phyloP scores from a whole-genome alignment of 2,797 vertebrate genomes.

The Myiothlypis chrysogaster region DNA sequence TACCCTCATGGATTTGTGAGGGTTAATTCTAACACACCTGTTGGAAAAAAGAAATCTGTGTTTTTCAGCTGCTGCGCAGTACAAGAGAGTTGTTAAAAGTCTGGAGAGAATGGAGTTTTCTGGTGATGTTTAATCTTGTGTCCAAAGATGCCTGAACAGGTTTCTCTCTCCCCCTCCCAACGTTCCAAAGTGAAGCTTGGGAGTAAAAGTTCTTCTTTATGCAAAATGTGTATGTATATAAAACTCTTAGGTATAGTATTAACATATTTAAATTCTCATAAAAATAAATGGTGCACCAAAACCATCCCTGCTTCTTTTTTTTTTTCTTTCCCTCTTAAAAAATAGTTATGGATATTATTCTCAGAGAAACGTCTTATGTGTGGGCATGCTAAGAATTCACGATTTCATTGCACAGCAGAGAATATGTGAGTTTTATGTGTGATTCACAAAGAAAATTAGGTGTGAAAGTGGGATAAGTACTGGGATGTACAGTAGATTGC shows the following conservation, averaged over 20 bases:
- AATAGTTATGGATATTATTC: constrained; percentile 62
- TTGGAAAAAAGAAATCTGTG: not conserved
- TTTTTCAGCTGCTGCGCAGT: not conserved
- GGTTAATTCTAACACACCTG: constrained; percentile 41
- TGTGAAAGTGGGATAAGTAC: constrained; percentile 65
- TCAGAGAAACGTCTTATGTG: constrained; percentile 48
- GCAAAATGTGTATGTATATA: constrained; percentile 47
- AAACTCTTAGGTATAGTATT: constrained; percentile 65
- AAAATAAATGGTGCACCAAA: constrained; percentile 72
- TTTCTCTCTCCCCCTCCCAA: not conserved
- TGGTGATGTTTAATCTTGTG: not conserved
- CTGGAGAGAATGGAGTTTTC: constrained; percentile 46
- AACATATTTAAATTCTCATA: constrained; percentile 72
- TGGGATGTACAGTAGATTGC: constrained; percentile 54
- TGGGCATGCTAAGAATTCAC: constrained; percentile 67
- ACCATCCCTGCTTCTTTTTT: not conserved
- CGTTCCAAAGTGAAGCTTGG: not conserved
- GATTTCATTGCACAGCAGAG: constrained; percentile 66
- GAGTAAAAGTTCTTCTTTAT: constrained; percentile 58
- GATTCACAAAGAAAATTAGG: constrained; percentile 71
- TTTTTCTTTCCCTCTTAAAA: not conserved
- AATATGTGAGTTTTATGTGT: constrained; percentile 69
- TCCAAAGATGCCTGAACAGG: constrained; percentile 36
- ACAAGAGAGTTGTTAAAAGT: constrained; percentile 32
- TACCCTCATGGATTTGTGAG: not conserved